phyloP scores from a whole-genome alignment of 1,140 invertebrate species.

The Papilio polyxenes region DNA sequence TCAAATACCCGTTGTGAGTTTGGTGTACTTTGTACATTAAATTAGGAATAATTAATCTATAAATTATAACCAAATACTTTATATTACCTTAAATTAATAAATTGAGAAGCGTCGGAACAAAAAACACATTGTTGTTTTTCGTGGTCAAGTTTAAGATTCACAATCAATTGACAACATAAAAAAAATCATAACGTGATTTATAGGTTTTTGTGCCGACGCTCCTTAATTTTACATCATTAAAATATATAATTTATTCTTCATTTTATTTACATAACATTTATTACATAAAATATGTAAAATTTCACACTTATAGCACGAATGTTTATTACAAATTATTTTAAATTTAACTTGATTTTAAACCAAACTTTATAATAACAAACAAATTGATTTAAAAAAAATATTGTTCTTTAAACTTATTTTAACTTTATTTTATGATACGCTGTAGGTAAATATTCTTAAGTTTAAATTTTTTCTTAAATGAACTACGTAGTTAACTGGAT shows the following conservation, averaged over 20 bases:
- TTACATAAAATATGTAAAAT: neutral
- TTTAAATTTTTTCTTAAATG: neutral
- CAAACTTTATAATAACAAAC: neutral
- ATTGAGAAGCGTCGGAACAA: no score
- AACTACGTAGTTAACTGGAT: neutral
- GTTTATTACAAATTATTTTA: no score
- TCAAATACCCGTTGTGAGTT: neutral
- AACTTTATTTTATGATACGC: no score
- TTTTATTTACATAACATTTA: conserved; percentile 9
- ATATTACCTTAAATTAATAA: neutral
- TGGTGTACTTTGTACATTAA: conserved; percentile 14
- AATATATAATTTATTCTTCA: neutral
- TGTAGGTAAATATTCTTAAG: neutral
- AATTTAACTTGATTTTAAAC: neutral
- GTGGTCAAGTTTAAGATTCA: no score
- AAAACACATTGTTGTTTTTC: no score
- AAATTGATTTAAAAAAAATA: neutral
- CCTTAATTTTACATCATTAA: neutral
- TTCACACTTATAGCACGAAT: neutral
- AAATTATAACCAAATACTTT: neutral
- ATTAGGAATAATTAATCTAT: neutral
- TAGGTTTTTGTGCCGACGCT: no score
- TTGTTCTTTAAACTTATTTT: neutral
- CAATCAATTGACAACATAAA: no score
- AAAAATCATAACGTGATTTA: no score